Conservation (phyloP, 2,888 invertebrate genomes). For the Bellardia bayeri region DNA sequence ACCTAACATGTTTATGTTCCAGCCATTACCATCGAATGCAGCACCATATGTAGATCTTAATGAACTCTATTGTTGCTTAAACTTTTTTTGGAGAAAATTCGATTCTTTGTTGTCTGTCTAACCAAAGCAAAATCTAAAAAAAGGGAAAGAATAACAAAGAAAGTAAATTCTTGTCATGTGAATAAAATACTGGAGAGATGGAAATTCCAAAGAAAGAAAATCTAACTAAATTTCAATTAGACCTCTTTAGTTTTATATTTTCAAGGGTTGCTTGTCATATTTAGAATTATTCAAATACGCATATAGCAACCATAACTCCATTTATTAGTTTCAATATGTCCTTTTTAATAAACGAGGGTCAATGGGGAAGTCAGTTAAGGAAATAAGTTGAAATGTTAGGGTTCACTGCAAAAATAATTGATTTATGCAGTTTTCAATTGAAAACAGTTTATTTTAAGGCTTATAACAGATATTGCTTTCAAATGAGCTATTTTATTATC, state of each 20-base stretch:
- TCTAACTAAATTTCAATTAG: conserved; percentile 72
- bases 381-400: neutral
- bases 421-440: no score
- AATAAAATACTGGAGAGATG: conserved; percentile 20
- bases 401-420: neutral
- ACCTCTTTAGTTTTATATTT: conserved; percentile 56
- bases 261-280: conserved; percentile 66
- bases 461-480: no score
- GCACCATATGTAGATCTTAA: conserved; percentile 29
- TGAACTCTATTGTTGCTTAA: conserved; percentile 51
- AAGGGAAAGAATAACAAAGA: neutral
- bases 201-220: conserved; percentile 25
- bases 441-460: no score
- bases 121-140: conserved; percentile 1
- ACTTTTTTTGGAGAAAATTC: neutral
- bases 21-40: neutral
- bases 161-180: conserved; percentile 9
- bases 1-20: conserved; percentile 48
- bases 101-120: conserved; percentile 39
- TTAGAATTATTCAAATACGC: conserved; percentile 55
- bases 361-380: conserved; percentile 3
- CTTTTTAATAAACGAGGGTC: conserved; percentile 12
- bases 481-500: no score
- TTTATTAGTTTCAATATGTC: conserved; percentile 18
- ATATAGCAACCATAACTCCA: conserved; percentile 48